Evolutionary conservation across 92 coral and sea anemone species (phyloP).

Genomic region (Porites divaricata): DNA sequence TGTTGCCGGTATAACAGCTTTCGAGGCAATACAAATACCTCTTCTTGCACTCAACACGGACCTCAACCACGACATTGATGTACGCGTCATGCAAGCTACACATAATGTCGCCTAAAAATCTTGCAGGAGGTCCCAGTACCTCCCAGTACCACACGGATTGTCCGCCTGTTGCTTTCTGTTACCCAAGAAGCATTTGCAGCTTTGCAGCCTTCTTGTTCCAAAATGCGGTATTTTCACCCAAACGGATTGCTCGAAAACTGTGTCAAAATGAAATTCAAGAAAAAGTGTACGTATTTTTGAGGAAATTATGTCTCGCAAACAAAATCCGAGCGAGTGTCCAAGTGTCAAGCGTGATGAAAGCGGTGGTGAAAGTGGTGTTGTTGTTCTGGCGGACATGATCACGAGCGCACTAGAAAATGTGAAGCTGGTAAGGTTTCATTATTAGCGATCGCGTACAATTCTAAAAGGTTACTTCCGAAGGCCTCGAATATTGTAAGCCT

Average conservation of each 20-base stretch:
- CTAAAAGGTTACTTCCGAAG: too few relatives aligned
- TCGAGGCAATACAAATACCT: slow-evolving; percentile 1
- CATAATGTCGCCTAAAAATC: neutral
- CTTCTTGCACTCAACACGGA: neutral
- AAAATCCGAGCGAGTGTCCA: neutral
- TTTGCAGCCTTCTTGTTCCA: neutral
- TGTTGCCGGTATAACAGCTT: slow-evolving; percentile 7
- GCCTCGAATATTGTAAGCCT: too few relatives aligned
- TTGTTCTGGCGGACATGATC: slow-evolving; percentile 39
- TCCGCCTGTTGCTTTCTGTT: neutral
- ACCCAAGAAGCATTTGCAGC: neutral
- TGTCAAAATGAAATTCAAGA: slow-evolving; percentile 20
- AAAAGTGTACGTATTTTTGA: neutral
- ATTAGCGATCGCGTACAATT: neutral
- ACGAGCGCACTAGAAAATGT: slow-evolving; percentile 44
- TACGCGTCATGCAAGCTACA: neutral
- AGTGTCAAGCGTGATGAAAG: neutral
- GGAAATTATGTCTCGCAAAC: slow-evolving; percentile 13
- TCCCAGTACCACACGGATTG: neutral
- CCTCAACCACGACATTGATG: slow-evolving; percentile 10
- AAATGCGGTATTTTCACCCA: neutral
- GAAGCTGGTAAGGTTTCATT: slow-evolving; percentile 36
- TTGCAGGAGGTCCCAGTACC: slow-evolving; percentile 1
- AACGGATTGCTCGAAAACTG: neutral
- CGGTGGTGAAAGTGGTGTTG: slow-evolving; percentile 18